phyloP scores from a whole-genome alignment of 2,888 invertebrate genomes.

The Sthenelais limicola region DNA sequence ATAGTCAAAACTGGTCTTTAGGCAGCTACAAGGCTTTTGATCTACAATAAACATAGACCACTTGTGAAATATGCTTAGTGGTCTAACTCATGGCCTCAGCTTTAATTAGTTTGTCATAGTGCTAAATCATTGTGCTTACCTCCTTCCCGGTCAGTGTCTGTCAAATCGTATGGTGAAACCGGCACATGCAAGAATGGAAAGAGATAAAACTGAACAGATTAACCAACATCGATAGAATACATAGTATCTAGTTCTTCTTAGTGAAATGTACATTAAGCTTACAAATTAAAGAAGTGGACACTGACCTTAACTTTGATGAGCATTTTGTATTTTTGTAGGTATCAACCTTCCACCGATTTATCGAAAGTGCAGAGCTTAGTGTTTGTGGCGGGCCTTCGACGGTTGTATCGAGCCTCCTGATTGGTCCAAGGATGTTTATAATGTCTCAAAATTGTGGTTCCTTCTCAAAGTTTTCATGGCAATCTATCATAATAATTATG shows the following conservation, averaged over 20 bases:
- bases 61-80: too few relatives aligned
- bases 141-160: constrained; percentile 63
- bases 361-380: too few relatives aligned
- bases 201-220: constrained; percentile 24
- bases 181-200: constrained; percentile 19
- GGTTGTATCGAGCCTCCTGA: too few relatives aligned
- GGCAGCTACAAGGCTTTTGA: background rate
- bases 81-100: background rate
- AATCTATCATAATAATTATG: too few relatives aligned
- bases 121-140: constrained; percentile 49
- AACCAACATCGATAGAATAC: background rate
- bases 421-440: too few relatives aligned
- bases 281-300: background rate
- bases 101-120: background rate
- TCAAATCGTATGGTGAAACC: too few relatives aligned
- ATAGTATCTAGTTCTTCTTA: background rate
- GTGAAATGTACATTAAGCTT: background rate
- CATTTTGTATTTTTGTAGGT: constrained; percentile 48
- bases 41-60: too few relatives aligned
- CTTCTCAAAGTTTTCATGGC: too few relatives aligned
- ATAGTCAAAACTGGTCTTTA: background rate
- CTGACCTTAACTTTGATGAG: constrained; percentile 52
- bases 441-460: too few relatives aligned
- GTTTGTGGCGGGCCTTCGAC: too few relatives aligned
- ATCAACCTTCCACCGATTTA: too few relatives aligned